Conservation (phyloP, 2,113 vertebrate genomes). For the Osmerus mordax region DNA sequence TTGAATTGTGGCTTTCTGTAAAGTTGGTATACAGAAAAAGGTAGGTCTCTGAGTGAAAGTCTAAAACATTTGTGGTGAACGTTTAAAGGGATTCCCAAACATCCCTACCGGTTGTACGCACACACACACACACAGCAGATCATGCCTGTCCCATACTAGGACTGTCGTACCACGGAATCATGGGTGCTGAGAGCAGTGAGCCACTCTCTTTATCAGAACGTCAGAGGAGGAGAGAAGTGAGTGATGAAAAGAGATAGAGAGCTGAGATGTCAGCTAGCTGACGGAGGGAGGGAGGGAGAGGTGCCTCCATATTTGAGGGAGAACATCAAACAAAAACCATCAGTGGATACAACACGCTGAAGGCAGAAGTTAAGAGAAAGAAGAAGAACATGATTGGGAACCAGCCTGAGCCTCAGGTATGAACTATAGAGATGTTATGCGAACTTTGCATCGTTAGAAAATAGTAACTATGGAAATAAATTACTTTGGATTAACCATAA, state of each 20-base stretch:
- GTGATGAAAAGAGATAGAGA: constrained; percentile 65
- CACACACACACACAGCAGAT: too few relatives aligned
- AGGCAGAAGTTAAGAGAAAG: constrained; percentile 17
- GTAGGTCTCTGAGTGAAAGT: too few relatives aligned
- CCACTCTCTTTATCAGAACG: constrained; percentile 59
- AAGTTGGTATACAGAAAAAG: too few relatives aligned
- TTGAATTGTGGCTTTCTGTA: too few relatives aligned
- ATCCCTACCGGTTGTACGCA: too few relatives aligned
- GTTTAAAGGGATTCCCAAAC: background rate
- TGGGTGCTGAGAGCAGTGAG: constrained; percentile 16
- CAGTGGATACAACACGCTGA: constrained; percentile 27
- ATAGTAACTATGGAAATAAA: background rate
- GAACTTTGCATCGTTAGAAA: background rate
- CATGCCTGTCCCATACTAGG: background rate
- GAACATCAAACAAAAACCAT: constrained; percentile 15
- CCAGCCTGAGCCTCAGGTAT: constrained; percentile 61
- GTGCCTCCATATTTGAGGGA: too few relatives aligned
- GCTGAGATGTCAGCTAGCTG: constrained; percentile 55
- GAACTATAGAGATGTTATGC: background rate
- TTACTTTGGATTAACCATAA: too few relatives aligned
- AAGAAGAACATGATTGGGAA: constrained; percentile 61
- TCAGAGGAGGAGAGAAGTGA: constrained; percentile 57
- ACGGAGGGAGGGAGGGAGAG: constrained; percentile 28
- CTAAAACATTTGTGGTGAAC: too few relatives aligned
- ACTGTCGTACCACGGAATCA: constrained; percentile 4